These are phyloP conservation scores for Hypena proboscidalis DNA, from an alignment of 2,888 invertebrate genomes.

Conservation along the genomic window DNA sequence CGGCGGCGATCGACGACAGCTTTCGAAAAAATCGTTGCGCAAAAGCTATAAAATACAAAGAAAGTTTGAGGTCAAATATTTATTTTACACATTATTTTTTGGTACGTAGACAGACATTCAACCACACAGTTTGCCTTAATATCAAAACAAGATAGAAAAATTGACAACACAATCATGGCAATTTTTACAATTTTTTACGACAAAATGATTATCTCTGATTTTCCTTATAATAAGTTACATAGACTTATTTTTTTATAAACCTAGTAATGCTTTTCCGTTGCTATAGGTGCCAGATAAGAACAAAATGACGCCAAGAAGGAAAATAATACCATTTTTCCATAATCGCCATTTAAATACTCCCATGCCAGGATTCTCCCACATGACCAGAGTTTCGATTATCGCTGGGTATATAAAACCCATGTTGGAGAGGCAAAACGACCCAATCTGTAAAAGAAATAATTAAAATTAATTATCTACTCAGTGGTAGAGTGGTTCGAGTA, in stretches of 20 bases:
- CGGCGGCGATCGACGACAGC: too few relatives aligned
- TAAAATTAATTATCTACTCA: not conserved
- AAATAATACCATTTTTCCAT: conserved; percentile 67
- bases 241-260: conserved; percentile 57
- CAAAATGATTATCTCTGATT: too few relatives aligned
- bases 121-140: too few relatives aligned
- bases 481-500: conserved; percentile 4
- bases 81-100: too few relatives aligned
- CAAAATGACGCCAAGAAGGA: conserved; percentile 61
- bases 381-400: conserved; percentile 68
- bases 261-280: conserved; percentile 68
- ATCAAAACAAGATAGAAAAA: too few relatives aligned
- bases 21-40: too few relatives aligned
- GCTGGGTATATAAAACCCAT: conserved; percentile 80
- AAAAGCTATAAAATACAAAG: too few relatives aligned
- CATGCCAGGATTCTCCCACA: conserved; percentile 72
- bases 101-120: too few relatives aligned
- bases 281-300: conserved; percentile 73
- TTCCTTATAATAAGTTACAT: too few relatives aligned
- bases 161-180: too few relatives aligned
- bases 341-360: conserved; percentile 68
- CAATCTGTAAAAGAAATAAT: conserved; percentile 63
- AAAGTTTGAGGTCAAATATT: too few relatives aligned
- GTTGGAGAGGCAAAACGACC: conserved; percentile 77
- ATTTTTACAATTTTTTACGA: too few relatives aligned